A percentile compares a stretch with the other conserved stretches of the same genome.
Evolutionary conservation across 2,888 invertebrate species (phyloP).

Genomic region (Baccha elongata): DNA sequence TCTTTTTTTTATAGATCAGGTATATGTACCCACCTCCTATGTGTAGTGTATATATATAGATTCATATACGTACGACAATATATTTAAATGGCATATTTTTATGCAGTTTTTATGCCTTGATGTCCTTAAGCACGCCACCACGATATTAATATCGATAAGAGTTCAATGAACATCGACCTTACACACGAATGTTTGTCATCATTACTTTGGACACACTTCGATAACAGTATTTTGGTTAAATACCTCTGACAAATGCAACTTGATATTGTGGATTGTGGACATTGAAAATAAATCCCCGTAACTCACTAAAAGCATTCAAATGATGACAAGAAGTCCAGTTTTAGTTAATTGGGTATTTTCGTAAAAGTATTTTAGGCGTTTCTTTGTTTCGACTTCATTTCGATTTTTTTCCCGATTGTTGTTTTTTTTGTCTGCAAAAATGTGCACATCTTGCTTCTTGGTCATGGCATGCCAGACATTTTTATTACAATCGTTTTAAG

Average conservation of each 20-base stretch:
- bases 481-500: constrained; percentile 51
- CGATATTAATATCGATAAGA: not conserved
- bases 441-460: too few relatives aligned
- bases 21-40: not conserved
- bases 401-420: constrained; percentile 24
- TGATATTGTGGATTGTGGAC: not conserved
- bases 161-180: not conserved
- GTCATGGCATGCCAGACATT: constrained; percentile 52
- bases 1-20: not conserved
- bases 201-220: not conserved
- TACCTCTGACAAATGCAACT: not conserved
- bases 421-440: constrained; percentile 41
- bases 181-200: constrained; percentile 1
- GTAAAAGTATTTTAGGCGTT: constrained; percentile 51
- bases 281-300: not conserved
- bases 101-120: constrained; percentile 1
- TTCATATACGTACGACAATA: too few relatives aligned
- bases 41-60: too few relatives aligned
- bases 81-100: too few relatives aligned
- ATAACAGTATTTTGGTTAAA: not conserved
- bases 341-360: constrained; percentile 7
- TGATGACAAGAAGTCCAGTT: not conserved
- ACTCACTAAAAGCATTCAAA: constrained; percentile 16
- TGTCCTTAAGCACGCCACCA: not conserved
- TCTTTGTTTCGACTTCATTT: constrained; percentile 63